Evolutionary conservation across 2,888 invertebrate species (phyloP).

Genomic region (Tanytarsus gracilentus): DNA sequence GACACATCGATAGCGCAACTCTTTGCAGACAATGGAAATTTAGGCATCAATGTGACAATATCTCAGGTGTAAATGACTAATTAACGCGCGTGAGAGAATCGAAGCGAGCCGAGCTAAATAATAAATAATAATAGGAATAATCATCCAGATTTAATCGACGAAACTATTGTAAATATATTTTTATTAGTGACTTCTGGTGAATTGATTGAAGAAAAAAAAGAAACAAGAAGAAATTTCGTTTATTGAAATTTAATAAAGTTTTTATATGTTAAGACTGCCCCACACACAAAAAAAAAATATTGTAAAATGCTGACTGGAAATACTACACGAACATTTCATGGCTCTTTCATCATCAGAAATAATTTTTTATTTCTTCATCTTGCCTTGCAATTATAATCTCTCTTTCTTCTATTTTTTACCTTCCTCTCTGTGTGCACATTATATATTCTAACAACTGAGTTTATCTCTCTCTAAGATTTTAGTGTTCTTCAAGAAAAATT

Average conservation of each 20-base stretch:
- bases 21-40: slow-evolving; percentile 98
- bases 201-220: too few species aligned
- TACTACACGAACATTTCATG: neutral
- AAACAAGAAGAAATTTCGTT: too few species aligned
- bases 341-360: too few species aligned
- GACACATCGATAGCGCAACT: slow-evolving; percentile 96
- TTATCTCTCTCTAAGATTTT: neutral
- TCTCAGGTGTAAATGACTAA: slow-evolving; percentile 63
- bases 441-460: too few species aligned
- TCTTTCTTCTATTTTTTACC: too few species aligned
- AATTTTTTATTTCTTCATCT: too few species aligned
- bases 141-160: neutral
- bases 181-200: too few species aligned
- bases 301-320: neutral
- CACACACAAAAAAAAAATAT: neutral
- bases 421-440: too few species aligned
- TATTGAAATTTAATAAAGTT: neutral
- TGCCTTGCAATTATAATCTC: too few species aligned
- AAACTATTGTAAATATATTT: slow-evolving; percentile 1
- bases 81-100: too few species aligned
- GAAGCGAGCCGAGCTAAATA: neutral
- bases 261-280: slow-evolving; percentile 4
- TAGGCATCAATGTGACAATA: slow-evolving; percentile 99
- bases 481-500: neutral
- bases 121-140: neutral